Evolutionary conservation across 1,140 invertebrate genomes (phyloP).

Genomic region (Holotrichia oblita): DNA sequence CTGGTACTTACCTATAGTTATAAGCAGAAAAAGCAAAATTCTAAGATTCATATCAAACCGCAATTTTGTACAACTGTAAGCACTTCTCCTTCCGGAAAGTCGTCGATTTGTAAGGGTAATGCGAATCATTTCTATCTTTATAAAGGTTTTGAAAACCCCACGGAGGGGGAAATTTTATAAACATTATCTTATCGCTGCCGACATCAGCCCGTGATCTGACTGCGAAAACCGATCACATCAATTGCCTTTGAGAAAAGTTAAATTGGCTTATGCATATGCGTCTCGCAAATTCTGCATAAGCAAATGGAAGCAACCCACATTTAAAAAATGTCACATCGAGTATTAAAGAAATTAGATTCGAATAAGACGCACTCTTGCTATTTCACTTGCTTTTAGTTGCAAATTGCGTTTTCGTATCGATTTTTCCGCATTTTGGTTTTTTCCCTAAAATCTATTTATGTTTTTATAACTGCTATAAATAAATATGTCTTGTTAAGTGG

Average conservation of each 20-base stretch:
- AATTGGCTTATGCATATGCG: slow-evolving; percentile 37
- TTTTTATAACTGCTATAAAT: too few relatives aligned
- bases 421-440: not conserved
- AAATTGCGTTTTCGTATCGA: not conserved
- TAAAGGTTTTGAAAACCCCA: slow-evolving; percentile 11
- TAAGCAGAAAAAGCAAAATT: not conserved
- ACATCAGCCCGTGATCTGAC: not conserved
- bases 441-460: too few relatives aligned
- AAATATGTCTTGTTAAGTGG: too few relatives aligned
- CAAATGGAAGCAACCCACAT: not conserved
- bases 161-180: slow-evolving; percentile 37
- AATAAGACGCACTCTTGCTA: not conserved
- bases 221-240: slow-evolving; percentile 34
- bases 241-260: slow-evolving; percentile 39
- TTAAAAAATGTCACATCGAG: not conserved
- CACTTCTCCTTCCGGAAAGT: slow-evolving; percentile 18
- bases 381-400: slow-evolving; percentile 12
- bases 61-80: not conserved
- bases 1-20: not conserved
- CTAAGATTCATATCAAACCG: slow-evolving; percentile 3
- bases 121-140: not conserved
- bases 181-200: slow-evolving; percentile 37
- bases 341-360: slow-evolving; percentile 5
- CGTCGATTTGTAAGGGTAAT: slow-evolving; percentile 4
- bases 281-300: not conserved